These are phyloP conservation scores for Onychomys arenicola DNA, from an alignment of 2,797 vertebrate genomes.

Conservation along the genomic window DNA sequence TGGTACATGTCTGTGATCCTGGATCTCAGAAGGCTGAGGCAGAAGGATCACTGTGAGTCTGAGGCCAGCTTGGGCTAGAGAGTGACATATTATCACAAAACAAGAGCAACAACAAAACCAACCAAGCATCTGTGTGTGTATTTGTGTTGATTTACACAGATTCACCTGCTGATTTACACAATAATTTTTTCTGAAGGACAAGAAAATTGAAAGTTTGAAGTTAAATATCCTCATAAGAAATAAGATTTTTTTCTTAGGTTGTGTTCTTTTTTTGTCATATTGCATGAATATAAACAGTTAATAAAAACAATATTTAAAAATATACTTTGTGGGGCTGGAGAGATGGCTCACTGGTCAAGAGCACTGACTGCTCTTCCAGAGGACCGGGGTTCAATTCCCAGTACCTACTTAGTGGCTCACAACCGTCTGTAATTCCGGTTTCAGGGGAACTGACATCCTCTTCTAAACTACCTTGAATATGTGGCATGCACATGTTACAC, in stretches of 20 bases:
- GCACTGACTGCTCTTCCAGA: not conserved
- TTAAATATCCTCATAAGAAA: not conserved
- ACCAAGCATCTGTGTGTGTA: not conserved
- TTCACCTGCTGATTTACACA: not conserved
- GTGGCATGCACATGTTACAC: not conserved
- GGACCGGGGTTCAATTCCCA: not conserved
- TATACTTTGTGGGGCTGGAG: not conserved
- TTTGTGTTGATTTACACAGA: not conserved
- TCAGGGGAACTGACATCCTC: not conserved
- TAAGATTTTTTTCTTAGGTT: not conserved
- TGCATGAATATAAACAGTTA: constrained; percentile 39
- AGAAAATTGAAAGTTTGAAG: not conserved
- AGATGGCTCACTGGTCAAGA: not conserved
- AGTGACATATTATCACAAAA: not conserved
- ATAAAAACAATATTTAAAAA: constrained; percentile 32
- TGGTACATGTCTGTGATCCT: not conserved
- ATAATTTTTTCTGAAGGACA: not conserved
- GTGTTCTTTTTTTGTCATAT: not conserved
- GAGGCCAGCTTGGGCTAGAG: not conserved
- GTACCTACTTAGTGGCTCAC: not conserved
- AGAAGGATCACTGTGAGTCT: not conserved
- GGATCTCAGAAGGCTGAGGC: not conserved
- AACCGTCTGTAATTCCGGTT: not conserved
- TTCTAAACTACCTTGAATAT: not conserved
- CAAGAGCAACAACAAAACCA: not conserved